Evolutionary conservation across 2,888 invertebrate genomes (phyloP).

Genomic region (Callyntrura sp.): DNA sequence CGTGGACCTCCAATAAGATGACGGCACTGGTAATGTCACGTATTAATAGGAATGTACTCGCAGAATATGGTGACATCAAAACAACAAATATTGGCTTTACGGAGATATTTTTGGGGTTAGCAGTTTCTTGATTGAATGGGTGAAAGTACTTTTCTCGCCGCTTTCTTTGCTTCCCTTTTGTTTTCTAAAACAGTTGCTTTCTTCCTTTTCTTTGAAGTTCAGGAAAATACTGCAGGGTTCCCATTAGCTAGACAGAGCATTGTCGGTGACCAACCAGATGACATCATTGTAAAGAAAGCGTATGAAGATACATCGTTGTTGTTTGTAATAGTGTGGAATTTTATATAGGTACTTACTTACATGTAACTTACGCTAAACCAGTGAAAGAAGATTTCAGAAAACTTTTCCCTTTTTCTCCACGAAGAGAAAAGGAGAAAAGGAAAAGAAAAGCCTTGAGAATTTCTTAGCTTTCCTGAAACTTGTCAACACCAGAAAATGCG

Average conservation of each 20-base stretch:
- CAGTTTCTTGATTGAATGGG: constrained; percentile 71
- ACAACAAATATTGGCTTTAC: constrained; percentile 66
- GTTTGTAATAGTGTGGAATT: background rate
- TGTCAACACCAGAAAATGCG: constrained; percentile 71
- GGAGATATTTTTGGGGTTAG: constrained; percentile 6
- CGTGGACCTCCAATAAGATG: constrained; percentile 1
- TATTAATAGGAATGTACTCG: background rate
- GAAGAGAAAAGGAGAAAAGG: constrained; percentile 33
- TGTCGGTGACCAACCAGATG: constrained; percentile 63
- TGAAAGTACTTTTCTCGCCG: constrained; percentile 60
- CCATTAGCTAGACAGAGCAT: constrained; percentile 28
- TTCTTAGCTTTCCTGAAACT: constrained; percentile 50
- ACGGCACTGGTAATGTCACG: background rate
- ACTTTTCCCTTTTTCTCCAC: constrained; percentile 22
- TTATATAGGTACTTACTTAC: background rate
- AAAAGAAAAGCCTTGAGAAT: constrained; percentile 43
- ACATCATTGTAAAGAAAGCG: constrained; percentile 27
- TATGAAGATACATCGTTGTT: background rate
- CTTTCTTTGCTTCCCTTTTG: constrained; percentile 63
- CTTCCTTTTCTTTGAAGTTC: constrained; percentile 60
- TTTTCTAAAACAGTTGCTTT: constrained; percentile 64
- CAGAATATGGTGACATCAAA: constrained; percentile 3
- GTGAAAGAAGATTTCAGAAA: constrained; percentile 18
- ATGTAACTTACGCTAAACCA: background rate
- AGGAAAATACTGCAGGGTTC: constrained; percentile 34